Conservation (phyloP, 2,888 invertebrate genomes). For the Dynastes tityus region DNA sequence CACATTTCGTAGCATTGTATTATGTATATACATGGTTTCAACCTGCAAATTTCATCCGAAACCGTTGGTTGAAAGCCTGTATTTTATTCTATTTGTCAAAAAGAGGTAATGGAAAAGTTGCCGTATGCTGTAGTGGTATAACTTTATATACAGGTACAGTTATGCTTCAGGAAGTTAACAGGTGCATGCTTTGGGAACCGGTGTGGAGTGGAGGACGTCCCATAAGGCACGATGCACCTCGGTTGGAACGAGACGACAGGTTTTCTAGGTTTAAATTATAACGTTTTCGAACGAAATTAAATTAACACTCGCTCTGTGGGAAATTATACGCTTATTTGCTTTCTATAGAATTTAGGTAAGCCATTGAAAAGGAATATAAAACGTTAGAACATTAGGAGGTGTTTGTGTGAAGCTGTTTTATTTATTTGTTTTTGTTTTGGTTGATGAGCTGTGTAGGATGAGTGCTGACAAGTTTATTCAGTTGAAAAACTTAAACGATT, state of each 20-base stretch:
- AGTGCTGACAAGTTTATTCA: background rate
- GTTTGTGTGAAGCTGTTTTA: slow-evolving; percentile 2
- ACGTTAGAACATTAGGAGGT: slow-evolving; percentile 12
- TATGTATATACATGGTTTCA: too few relatives aligned
- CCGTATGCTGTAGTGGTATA: background rate
- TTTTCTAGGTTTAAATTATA: slow-evolving; percentile 52
- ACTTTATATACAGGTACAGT: slow-evolving; percentile 7
- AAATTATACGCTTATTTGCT: slow-evolving; percentile 50
- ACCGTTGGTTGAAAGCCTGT: too few relatives aligned
- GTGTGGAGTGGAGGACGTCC: slow-evolving; percentile 4
- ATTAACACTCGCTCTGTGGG: slow-evolving; percentile 57
- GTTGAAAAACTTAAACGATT: background rate
- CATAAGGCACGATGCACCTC: slow-evolving; percentile 27
- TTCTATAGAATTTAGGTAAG: background rate
- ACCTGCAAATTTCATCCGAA: too few relatives aligned
- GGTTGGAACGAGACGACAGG: slow-evolving; percentile 10
- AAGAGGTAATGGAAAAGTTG: too few relatives aligned
- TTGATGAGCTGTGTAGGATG: background rate
- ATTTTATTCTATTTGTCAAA: too few relatives aligned
- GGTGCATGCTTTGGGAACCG: slow-evolving; percentile 6
- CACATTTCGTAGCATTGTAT: too few relatives aligned
- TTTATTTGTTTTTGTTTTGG: slow-evolving; percentile 16
- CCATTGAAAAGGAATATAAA: background rate
- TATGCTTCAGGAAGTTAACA: slow-evolving; percentile 20
- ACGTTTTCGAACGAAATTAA: slow-evolving; percentile 56